phyloP scores from a whole-genome alignment of 2,888 invertebrate genomes.

The Epinotia demarniana region DNA sequence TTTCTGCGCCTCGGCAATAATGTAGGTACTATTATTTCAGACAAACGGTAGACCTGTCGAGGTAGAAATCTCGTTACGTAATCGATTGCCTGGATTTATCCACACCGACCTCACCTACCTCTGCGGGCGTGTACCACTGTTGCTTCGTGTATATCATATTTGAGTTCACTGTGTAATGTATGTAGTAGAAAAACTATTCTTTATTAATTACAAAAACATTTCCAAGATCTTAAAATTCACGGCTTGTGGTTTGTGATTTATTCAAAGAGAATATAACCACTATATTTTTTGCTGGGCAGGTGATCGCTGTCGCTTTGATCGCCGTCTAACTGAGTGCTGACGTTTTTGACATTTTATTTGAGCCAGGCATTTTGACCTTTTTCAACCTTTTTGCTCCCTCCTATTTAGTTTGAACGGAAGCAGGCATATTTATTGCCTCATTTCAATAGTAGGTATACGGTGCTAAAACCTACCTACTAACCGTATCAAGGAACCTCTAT shows the following conservation, averaged over 20 bases:
- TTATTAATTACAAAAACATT: background rate
- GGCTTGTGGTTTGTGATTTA: background rate
- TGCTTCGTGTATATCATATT: slow-evolving; percentile 68
- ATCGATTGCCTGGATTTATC: too few relatives aligned
- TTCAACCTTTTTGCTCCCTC: background rate
- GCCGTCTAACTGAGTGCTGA: background rate
- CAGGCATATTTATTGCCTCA: too few relatives aligned
- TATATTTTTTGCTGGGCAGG: background rate
- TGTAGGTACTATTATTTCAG: too few relatives aligned
- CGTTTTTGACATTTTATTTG: background rate
- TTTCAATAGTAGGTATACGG: too few relatives aligned
- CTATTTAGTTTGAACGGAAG: too few relatives aligned
- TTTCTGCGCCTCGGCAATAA: too few relatives aligned
- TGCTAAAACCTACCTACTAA: too few relatives aligned
- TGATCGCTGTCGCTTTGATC: too few relatives aligned
- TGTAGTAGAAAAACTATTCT: background rate
- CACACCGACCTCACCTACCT: slow-evolving; percentile 60
- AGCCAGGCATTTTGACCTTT: background rate
- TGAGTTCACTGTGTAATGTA: background rate
- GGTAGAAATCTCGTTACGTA: too few relatives aligned
- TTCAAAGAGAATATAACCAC: too few relatives aligned
- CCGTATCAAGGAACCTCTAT: too few relatives aligned
- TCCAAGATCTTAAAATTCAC: background rate
- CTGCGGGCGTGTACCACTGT: slow-evolving; percentile 82
- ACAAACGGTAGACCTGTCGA: too few relatives aligned